Evolutionary conservation across 2,888 invertebrate genomes (phyloP).

Genomic region (Macropis europaea): DNA sequence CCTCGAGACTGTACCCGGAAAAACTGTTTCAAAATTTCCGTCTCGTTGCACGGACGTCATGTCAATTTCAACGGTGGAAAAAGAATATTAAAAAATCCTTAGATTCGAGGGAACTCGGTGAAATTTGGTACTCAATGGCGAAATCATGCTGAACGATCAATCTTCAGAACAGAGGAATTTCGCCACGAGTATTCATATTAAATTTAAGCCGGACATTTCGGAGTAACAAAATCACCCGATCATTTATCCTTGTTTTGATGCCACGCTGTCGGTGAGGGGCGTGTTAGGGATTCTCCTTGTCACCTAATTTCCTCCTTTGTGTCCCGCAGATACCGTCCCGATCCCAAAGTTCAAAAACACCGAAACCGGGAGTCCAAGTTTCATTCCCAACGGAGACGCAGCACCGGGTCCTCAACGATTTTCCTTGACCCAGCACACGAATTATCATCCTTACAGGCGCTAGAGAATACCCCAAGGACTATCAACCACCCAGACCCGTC

Average conservation of each 20-base stretch:
- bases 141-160: neutral
- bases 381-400: conserved; percentile 74
- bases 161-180: no score
- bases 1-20: conserved; percentile 44
- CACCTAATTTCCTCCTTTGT: conserved; percentile 51
- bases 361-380: conserved; percentile 71
- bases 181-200: no score
- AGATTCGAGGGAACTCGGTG: conserved; percentile 44
- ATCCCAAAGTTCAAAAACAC: conserved; percentile 74
- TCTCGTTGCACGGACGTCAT: no score
- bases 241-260: no score
- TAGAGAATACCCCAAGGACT: conserved; percentile 62
- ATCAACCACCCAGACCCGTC: conserved; percentile 39
- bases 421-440: conserved; percentile 79
- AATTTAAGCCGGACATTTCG: no score
- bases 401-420: conserved; percentile 81
- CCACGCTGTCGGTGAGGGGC: no score
- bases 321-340: conserved; percentile 69
- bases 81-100: conserved; percentile 7
- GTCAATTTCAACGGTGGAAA: neutral
- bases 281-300: neutral
- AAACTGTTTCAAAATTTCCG: no score
- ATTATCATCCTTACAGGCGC: conserved; percentile 82
- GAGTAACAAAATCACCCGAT: no score
- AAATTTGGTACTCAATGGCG: conserved; percentile 28